Conservation (phyloP, 2,797 vertebrate species). For the Dromococcyx pavoninus region DNA sequence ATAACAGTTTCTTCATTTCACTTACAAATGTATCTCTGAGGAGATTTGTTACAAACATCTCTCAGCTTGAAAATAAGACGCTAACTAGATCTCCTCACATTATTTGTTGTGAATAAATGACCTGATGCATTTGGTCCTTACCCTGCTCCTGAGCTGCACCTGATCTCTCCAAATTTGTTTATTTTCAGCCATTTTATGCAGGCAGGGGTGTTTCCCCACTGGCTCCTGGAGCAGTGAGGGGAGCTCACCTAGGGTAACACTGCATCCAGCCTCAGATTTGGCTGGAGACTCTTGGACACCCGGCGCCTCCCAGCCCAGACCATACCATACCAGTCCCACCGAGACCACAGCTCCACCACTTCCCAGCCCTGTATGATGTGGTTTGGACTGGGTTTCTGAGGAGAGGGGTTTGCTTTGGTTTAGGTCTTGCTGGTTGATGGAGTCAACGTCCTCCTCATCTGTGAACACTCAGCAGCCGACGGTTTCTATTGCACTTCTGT, state of each 20-base stretch:
- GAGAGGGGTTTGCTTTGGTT: not conserved
- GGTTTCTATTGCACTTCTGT: rapidly evolving
- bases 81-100: not conserved
- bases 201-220: not conserved
- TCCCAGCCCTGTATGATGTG: not conserved
- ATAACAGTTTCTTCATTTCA: conserved; percentile 69
- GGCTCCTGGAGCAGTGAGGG: not conserved
- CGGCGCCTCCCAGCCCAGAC: rapidly evolving
- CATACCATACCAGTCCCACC: not conserved
- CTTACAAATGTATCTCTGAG: conserved; percentile 67
- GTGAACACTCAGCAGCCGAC: rapidly evolving
- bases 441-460: not conserved
- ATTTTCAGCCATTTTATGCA: not conserved
- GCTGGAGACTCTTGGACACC: not conserved
- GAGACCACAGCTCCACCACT: not conserved
- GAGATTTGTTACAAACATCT: conserved; percentile 63
- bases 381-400: not conserved
- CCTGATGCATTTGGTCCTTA: rapidly evolving
- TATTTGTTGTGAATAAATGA: not conserved
- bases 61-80: conserved; percentile 56
- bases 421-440: not conserved
- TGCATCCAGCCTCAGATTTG: not conserved
- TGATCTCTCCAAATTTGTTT: not conserved
- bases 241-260: not conserved
- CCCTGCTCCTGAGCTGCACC: not conserved